Percentiles rank a stretch among this genome's conserved stretches.
Conservation (phyloP, 1,140 invertebrate genomes). For the Archivesica marissinica region DNA sequence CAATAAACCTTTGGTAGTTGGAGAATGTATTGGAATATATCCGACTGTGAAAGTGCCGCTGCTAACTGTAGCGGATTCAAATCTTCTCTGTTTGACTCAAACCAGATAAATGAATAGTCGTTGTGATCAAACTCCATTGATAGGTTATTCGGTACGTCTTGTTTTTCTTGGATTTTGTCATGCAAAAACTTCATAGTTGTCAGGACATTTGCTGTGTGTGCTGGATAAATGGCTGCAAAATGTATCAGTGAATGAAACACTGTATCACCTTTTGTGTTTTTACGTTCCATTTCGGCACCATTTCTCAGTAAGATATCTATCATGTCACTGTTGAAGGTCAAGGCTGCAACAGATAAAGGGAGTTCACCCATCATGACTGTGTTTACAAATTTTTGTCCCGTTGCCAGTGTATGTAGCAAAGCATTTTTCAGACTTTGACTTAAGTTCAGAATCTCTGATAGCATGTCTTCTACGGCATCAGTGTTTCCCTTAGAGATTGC, state of each 20-base stretch:
- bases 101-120: slow-evolving; percentile 58
- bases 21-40: slow-evolving; percentile 59
- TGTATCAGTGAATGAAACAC: slow-evolving; percentile 68
- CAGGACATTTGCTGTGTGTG: slow-evolving; percentile 15
- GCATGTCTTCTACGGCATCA: slow-evolving; percentile 60
- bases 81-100: slow-evolving; percentile 56
- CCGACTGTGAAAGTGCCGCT: slow-evolving; percentile 29
- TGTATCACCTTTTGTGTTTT: slow-evolving; percentile 69
- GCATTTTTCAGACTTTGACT: slow-evolving; percentile 23
- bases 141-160: neutral
- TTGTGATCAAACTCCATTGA: slow-evolving; percentile 61
- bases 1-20: slow-evolving; percentile 66
- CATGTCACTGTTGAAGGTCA: slow-evolving; percentile 68
- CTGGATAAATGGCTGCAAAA: slow-evolving; percentile 65
- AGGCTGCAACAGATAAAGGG: slow-evolving; percentile 68
- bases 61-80: slow-evolving; percentile 54
- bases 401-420: slow-evolving; percentile 55
- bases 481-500: slow-evolving; percentile 67
- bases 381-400: slow-evolving; percentile 63
- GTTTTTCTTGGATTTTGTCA: slow-evolving; percentile 51
- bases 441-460: slow-evolving; percentile 38
- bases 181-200: slow-evolving; percentile 45
- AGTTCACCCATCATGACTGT: slow-evolving; percentile 74
- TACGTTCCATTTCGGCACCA: slow-evolving; percentile 61
- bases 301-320: slow-evolving; percentile 57